These are phyloP conservation scores for Micrasema minimum DNA, from an alignment of 1,140 invertebrate genomes.

Conservation along the genomic window DNA sequence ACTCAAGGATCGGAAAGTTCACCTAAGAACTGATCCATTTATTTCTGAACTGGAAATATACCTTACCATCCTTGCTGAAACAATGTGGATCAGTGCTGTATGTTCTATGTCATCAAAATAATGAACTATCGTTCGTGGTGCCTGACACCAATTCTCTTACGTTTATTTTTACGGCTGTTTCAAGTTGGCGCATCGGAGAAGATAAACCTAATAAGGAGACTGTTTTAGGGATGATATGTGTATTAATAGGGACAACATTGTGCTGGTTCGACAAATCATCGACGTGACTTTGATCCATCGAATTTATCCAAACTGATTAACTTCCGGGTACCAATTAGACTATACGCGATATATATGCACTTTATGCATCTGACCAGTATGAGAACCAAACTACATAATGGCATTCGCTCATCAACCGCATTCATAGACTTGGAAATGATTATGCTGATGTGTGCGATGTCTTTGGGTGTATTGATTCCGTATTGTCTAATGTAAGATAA, in stretches of 20 bases:
- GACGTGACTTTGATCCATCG: no score
- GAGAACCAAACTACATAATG: no score
- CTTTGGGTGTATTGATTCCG: no score
- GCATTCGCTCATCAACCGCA: no score
- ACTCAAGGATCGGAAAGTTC: constrained; percentile 8
- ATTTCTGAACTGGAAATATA: constrained; percentile 59
- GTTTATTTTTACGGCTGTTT: constrained; percentile 72
- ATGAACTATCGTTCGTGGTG: constrained; percentile 71
- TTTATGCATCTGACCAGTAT: no score
- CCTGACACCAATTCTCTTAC: constrained; percentile 75
- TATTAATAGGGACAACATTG: constrained; percentile 59
- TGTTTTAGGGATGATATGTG: constrained; percentile 59
- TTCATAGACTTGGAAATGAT: no score
- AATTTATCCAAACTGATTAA: no score
- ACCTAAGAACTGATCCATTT: constrained; percentile 19
- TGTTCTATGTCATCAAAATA: constrained; percentile 67
- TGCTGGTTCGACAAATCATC: constrained; percentile 60
- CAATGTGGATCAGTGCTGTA: constrained; percentile 73
- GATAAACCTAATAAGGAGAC: constrained; percentile 61
- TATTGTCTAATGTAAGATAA: no score
- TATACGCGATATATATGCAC: no score
- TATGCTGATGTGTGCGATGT: no score
- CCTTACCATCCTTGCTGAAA: constrained; percentile 73
- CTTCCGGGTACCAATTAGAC: no score
- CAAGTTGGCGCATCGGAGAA: constrained; percentile 70